Base-by-base conservation (phyloP, 2,888 invertebrate genomes). In the Apantesis nais region DNA sequence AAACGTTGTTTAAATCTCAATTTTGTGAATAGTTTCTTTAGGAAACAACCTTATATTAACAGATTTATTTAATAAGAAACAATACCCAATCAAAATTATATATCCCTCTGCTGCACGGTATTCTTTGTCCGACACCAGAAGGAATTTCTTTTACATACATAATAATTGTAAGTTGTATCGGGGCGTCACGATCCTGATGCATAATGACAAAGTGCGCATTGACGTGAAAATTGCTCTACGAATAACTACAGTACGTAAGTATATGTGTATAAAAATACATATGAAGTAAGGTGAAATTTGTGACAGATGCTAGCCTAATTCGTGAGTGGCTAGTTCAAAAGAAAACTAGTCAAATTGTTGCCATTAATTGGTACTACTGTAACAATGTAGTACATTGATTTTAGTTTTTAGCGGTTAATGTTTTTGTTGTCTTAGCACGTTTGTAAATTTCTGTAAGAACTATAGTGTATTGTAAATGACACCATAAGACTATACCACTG, bases 141-240 rank as follows among this genome's bases (percentile, higher is more conserved):
- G 92, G 92, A 93, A 94, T 94, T 93, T 93, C 93, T 94, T 94
- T 93, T 91, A 94, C 93, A 95, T 93, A 94, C 93, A 93, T 92
- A 93, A 94, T 94, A 94, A 94, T 94, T 94, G 94, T 91, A 88
- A 93, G 92, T 92, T 93, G 93, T 95, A 93, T 94, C 87, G 92
- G 91, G 94, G 94, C 95, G 93, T 95, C 94, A 95, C 95, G 94
- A 94, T 92, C 90, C 93, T 90, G 94, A 92, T 92, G 92, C 90
- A 93, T 94, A 95, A 94, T 94, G 94, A 94, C 95, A 95, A 94
- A 94, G 92, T 94, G 91, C 89, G 88, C 89, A 90, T 90, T 94
- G 95, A 95, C 93, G 94, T 93, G 93, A 91, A 95, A 95, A 95
- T 95, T 95, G 90, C 91, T 90, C 87, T 89, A 89, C 90, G 88